A percentile compares a stretch with the other conserved stretches of the same genome.
These are phyloP conservation scores for Cheirogaleus medius DNA, from an alignment of 2,113 vertebrate genomes.

Conservation along the genomic window DNA sequence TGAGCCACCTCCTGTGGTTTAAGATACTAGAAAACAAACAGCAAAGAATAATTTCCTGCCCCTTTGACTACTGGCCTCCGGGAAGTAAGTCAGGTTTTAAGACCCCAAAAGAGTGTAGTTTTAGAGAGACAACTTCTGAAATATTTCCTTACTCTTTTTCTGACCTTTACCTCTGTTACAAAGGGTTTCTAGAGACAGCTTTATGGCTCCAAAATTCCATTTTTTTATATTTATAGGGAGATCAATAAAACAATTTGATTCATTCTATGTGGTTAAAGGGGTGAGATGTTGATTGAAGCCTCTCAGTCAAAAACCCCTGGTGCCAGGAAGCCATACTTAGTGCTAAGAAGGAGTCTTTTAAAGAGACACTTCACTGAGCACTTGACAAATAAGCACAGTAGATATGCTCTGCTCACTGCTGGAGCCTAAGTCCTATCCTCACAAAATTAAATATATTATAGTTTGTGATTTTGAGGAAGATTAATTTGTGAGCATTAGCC, in stretches of 20 bases:
- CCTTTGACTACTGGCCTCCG: no score
- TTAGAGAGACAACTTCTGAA: no score
- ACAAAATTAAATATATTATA: not conserved
- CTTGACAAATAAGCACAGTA: not conserved
- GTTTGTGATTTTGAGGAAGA: not conserved
- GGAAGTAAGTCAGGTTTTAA: no score
- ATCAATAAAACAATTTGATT: constrained; percentile 22
- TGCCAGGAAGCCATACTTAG: not conserved
- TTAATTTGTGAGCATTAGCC: not conserved
- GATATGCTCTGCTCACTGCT: not conserved
- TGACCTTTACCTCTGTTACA: no score
- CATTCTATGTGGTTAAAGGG: not conserved
- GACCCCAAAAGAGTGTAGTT: no score
- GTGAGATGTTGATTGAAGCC: not conserved
- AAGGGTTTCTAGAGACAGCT: not conserved
- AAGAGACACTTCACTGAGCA: not conserved
- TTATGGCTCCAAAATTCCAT: not conserved
- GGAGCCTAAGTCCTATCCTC: not conserved
- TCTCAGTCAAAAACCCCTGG: not conserved
- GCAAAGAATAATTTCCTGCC: no score
- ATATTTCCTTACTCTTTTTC: no score
- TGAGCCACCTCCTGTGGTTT: no score
- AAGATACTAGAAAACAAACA: no score
- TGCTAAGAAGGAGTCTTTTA: not conserved
- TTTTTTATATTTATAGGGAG: not conserved